Percentiles rank a stretch among this genome's conserved stretches.
Evolutionary conservation across 2,888 invertebrate species (phyloP).

Genomic region (Hoplodrina ambigua): DNA sequence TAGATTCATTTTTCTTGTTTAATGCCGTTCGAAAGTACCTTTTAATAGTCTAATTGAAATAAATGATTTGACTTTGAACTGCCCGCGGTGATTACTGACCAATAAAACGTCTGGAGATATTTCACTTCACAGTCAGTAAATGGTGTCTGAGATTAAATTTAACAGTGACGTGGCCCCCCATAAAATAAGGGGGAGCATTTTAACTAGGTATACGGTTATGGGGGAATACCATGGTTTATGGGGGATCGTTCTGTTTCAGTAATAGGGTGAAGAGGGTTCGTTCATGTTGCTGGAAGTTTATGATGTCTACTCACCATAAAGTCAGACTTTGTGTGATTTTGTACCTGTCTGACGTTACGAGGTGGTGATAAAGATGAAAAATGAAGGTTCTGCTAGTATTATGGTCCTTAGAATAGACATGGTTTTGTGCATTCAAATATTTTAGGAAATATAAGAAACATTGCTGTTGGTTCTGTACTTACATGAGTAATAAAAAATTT

Average conservation of each 20-base stretch:
- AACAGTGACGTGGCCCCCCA: not conserved
- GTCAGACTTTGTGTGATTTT: constrained; percentile 28
- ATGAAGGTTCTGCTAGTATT: not conserved
- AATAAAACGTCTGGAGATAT: not conserved
- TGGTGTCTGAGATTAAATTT: not conserved
- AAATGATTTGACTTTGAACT: too few species aligned
- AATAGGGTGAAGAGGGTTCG: constrained; percentile 41
- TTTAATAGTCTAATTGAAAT: too few species aligned
- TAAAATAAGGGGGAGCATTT: constrained; percentile 4
- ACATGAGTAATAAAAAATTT: too few species aligned
- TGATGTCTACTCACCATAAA: constrained; percentile 28
- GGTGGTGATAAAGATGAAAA: not conserved
- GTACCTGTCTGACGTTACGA: not conserved
- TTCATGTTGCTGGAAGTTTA: constrained; percentile 42
- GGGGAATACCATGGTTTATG: constrained; percentile 41
- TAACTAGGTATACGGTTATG: constrained; percentile 25
- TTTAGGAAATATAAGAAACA: not conserved
- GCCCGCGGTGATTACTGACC: too few species aligned
- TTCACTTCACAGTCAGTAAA: not conserved
- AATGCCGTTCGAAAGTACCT: too few species aligned
- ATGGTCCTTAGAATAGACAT: not conserved
- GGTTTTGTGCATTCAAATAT: too few species aligned
- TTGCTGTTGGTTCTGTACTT: too few species aligned
- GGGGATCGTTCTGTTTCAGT: constrained; percentile 37
- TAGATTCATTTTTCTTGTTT: too few species aligned